Percentiles rank a stretch among this genome's conserved stretches.
phyloP scores from a whole-genome alignment of 2,888 invertebrate genomes.

The Perdita meconis region DNA sequence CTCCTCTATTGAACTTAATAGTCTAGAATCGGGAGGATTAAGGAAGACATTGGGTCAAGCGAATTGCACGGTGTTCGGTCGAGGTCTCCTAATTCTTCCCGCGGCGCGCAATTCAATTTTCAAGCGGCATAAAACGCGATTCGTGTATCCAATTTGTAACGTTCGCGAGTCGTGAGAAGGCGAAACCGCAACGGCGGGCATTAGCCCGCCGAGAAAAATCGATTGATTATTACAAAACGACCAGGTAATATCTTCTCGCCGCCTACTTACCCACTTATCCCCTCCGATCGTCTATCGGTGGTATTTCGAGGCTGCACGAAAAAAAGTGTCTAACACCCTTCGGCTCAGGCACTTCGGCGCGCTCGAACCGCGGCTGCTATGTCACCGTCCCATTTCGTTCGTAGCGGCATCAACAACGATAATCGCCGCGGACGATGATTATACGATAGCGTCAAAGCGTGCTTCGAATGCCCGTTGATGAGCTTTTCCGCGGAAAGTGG shows the following conservation, averaged over 20 bases:
- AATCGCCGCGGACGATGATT: conserved; percentile 39
- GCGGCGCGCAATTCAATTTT: conserved; percentile 21
- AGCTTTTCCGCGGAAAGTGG: conserved; percentile 25
- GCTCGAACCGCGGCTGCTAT: conserved; percentile 1
- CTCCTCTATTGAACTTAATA: neutral
- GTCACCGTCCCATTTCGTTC: conserved; percentile 56
- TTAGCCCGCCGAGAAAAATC: conserved; percentile 31
- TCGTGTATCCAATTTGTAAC: conserved; percentile 46
- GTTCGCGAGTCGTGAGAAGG: conserved; percentile 57
- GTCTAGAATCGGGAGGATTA: conserved; percentile 26
- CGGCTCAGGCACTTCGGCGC: conserved; percentile 9
- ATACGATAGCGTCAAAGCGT: conserved; percentile 7
- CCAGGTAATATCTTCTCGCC: conserved; percentile 49
- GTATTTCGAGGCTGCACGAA: conserved; percentile 30
- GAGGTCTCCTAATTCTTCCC: conserved; percentile 16
- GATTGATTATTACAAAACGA: conserved; percentile 61
- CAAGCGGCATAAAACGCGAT: conserved; percentile 9
- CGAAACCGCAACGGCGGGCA: conserved; percentile 53
- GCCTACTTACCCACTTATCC: conserved; percentile 69
- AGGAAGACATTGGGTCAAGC: conserved; percentile 40
- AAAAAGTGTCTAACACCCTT: conserved; percentile 20
- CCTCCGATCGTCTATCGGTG: neutral
- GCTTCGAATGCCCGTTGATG: neutral
- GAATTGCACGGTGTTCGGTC: conserved; percentile 12
- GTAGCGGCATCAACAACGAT: conserved; percentile 32